A percentile compares a stretch with the other conserved stretches of the same genome.
Conservation (phyloP, 2,888 invertebrate species). For the Griposia aprilina region DNA sequence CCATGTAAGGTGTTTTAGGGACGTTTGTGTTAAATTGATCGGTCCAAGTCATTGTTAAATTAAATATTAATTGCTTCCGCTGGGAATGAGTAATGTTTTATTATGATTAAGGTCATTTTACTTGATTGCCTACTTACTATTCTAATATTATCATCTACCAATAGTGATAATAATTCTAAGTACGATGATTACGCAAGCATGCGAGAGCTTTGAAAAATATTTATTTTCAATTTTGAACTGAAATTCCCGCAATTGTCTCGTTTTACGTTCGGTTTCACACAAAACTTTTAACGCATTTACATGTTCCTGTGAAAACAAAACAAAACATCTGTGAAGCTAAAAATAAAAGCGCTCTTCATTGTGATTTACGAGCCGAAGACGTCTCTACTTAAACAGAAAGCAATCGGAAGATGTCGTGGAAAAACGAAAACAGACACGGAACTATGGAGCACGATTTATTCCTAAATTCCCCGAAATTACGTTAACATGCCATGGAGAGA, state of each 20-base stretch:
- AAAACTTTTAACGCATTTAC: slow-evolving; percentile 30
- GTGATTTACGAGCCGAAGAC: slow-evolving; percentile 52
- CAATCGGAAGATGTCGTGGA: slow-evolving; percentile 51
- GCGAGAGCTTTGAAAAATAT: background rate
- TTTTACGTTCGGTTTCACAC: slow-evolving; percentile 55
- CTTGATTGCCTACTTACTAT: background rate
- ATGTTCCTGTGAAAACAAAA: slow-evolving; percentile 39
- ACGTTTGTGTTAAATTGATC: slow-evolving; percentile 8
- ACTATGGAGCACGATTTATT: slow-evolving; percentile 5
- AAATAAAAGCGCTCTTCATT: slow-evolving; percentile 47
- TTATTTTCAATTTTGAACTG: background rate
- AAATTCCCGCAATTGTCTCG: slow-evolving; percentile 23
- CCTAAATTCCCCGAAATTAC: slow-evolving; percentile 2
- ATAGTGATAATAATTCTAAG: background rate
- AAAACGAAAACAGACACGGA: slow-evolving; percentile 42
- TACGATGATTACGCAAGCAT: background rate
- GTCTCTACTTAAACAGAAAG: slow-evolving; percentile 38
- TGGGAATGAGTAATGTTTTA: slow-evolving; percentile 14
- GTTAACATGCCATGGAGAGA: slow-evolving; percentile 9
- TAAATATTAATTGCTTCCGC: slow-evolving; percentile 33
- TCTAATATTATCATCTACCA: background rate
- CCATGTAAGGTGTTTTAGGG: slow-evolving; percentile 13
- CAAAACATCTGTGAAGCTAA: slow-evolving; percentile 39
- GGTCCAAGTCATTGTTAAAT: slow-evolving; percentile 1
- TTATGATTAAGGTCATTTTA: slow-evolving; percentile 17